These are phyloP conservation scores for Varecia variegata DNA, from an alignment of 2,797 vertebrate genomes.

Conservation along the genomic window DNA sequence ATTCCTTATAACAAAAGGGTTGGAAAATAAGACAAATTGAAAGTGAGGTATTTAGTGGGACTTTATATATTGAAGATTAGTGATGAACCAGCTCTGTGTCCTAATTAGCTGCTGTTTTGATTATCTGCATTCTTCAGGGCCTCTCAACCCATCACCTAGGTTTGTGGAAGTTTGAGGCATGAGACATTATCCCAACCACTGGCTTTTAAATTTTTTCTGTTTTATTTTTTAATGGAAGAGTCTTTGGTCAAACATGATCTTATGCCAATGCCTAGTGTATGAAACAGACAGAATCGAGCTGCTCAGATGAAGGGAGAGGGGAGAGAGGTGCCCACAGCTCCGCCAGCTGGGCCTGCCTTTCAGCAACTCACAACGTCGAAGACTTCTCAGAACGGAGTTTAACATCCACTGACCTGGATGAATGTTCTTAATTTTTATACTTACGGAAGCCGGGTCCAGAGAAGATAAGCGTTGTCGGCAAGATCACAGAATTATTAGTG, in stretches of 20 bases:
- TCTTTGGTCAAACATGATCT: background rate
- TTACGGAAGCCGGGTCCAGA: background rate
- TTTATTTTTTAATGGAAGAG: background rate
- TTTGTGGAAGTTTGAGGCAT: background rate
- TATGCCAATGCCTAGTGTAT: background rate
- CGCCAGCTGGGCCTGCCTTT: background rate
- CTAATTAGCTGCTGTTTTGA: background rate
- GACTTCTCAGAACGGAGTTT: background rate
- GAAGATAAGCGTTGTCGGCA: background rate
- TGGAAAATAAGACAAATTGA: background rate
- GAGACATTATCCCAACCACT: background rate
- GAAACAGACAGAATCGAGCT: background rate
- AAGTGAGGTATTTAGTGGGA: background rate
- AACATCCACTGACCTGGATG: background rate
- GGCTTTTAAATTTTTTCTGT: background rate
- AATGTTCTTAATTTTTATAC: conserved; percentile 26
- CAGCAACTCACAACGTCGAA: background rate
- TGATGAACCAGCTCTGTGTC: background rate
- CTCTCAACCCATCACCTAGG: background rate
- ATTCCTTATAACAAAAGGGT: background rate
- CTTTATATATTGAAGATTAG: background rate
- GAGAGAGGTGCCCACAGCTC: background rate
- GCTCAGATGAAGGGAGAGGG: background rate
- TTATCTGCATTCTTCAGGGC: background rate
- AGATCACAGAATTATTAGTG: background rate